These are phyloP conservation scores for Epizoanthus stellaris DNA, from an alignment of 92 coral and sea anemone genomes.

Conservation along the genomic window DNA sequence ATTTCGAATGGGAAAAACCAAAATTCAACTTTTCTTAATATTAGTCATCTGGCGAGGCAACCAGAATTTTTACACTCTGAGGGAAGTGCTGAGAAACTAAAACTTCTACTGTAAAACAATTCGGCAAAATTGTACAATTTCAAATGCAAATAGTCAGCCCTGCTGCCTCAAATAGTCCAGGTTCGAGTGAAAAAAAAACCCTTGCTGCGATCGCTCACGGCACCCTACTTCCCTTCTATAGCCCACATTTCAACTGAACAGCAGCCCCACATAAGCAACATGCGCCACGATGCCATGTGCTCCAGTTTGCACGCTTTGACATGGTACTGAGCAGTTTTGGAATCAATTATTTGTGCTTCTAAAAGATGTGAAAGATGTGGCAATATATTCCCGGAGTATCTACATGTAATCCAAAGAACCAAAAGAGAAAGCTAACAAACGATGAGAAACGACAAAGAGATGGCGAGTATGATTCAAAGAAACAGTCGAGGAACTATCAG, in stretches of 20 bases:
- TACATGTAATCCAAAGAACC: background rate
- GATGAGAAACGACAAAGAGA: background rate
- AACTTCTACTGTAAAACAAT: background rate
- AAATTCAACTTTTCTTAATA: no score
- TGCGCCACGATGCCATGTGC: no score
- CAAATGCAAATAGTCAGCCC: background rate
- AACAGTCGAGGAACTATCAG: no score
- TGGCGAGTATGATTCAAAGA: background rate
- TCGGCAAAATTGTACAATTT: background rate
- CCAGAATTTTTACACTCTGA: background rate
- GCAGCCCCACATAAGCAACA: constrained; percentile 1
- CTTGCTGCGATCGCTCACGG: background rate
- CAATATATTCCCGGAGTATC: background rate
- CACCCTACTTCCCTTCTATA: no score
- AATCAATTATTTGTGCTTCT: no score
- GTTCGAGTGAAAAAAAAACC: background rate
- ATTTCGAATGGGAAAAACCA: no score
- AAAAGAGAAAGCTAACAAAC: background rate
- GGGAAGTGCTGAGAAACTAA: background rate
- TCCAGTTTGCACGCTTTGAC: no score
- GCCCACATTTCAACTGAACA: background rate
- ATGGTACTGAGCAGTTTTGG: no score
- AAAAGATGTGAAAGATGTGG: background rate
- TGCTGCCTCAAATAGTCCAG: background rate
- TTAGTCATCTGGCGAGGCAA: background rate